Evolutionary conservation across 2,113 vertebrate species (phyloP).

Genomic region (Hylia prasina): DNA sequence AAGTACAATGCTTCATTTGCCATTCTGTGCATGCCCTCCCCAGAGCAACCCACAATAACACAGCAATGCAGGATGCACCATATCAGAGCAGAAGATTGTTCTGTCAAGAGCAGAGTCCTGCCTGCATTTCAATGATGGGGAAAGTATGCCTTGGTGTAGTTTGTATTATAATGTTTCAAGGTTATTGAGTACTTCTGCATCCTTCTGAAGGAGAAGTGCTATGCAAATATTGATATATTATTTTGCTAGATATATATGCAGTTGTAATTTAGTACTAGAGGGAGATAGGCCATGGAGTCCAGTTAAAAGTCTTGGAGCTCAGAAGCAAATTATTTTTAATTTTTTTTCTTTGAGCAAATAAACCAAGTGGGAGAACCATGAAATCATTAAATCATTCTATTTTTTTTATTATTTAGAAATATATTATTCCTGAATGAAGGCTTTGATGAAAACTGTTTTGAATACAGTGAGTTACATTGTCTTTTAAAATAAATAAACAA

Average conservation of each 20-base stretch:
- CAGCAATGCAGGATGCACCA: not conserved
- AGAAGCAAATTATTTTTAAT: not conserved
- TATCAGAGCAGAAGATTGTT: not conserved
- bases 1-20: not conserved
- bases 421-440: not conserved
- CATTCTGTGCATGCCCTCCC: not conserved
- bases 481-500: not conserved
- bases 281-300: not conserved
- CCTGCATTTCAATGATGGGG: slow-evolving; percentile 24
- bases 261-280: not conserved
- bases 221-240: not conserved
- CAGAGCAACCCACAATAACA: not conserved
- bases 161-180: slow-evolving; percentile 18
- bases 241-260: not conserved
- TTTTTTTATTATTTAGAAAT: not conserved
- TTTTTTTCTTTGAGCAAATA: not conserved
- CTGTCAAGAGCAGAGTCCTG: not conserved
- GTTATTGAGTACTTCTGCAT: not conserved
- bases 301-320: not conserved
- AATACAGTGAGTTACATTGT: not conserved
- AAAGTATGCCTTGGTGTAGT: not conserved
- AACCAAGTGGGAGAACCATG: not conserved
- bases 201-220: not conserved
- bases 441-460: not conserved
- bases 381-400: not conserved